A percentile compares a stretch with the other conserved stretches of the same genome.
These are phyloP conservation scores for Mirounga angustirostris DNA, from an alignment of 2,113 vertebrate species.

Conservation along the genomic window DNA sequence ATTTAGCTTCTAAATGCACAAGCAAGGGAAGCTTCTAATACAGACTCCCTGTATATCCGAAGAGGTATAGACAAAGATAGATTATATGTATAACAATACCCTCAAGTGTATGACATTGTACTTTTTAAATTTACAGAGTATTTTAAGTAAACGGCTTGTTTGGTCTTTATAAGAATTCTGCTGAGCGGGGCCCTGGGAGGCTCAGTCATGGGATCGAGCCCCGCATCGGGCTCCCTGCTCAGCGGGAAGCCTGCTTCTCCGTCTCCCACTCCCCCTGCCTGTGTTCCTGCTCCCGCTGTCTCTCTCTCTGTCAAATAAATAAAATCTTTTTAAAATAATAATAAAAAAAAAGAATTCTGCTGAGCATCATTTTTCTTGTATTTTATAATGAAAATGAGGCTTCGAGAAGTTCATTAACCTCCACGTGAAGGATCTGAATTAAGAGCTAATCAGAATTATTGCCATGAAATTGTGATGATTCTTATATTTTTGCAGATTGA, in stretches of 20 bases:
- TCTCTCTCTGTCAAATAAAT: too few species aligned
- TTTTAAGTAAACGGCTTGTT: neutral
- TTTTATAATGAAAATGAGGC: neutral
- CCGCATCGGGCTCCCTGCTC: too few species aligned
- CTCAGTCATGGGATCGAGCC: too few species aligned
- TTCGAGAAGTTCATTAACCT: neutral
- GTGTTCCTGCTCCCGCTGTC: too few species aligned
- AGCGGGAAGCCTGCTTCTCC: too few species aligned
- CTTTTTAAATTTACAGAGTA: slow-evolving; percentile 10
- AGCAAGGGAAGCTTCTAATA: too few species aligned
- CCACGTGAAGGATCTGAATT: neutral
- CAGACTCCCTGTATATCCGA: neutral
- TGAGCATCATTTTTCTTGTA: neutral
- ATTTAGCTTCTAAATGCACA: neutral
- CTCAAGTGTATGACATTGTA: neutral
- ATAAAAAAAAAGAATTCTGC: neutral
- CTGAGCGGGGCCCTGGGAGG: neutral
- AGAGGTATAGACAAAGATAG: neutral
- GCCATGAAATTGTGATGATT: neutral
- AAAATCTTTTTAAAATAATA: too few species aligned
- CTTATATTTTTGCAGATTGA: slow-evolving; percentile 19
- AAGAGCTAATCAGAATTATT: neutral
- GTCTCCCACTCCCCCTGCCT: too few species aligned
- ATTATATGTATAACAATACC: neutral
- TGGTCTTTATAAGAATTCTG: slow-evolving; percentile 20